A percentile compares a stretch with the other conserved stretches of the same genome.
Conservation (phyloP, 2,797 vertebrate genomes). For the Helostoma temminkii region DNA sequence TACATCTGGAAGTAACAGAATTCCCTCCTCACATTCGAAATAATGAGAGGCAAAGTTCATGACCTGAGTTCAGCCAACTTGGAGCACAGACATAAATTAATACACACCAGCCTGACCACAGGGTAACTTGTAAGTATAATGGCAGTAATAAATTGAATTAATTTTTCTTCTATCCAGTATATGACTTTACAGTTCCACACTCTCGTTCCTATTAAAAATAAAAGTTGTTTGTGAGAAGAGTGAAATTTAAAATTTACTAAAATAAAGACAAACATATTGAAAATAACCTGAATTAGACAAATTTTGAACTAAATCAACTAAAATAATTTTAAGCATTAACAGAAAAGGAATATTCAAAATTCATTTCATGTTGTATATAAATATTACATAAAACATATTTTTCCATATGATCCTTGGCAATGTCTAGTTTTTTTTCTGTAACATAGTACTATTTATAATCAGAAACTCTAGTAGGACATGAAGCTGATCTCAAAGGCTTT, state of each 20-base stretch:
- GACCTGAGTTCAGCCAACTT: constrained; percentile 53
- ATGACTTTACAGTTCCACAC: constrained; percentile 8
- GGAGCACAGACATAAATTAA: constrained; percentile 41
- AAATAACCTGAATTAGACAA: neutral
- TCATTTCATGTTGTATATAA: constrained; percentile 74
- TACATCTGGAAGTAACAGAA: constrained; percentile 1
- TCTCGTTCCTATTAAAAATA: constrained; percentile 1
- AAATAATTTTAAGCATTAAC: neutral
- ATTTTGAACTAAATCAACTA: constrained; percentile 2
- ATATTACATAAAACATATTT: constrained; percentile 72
- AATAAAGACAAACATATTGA: constrained; percentile 1
- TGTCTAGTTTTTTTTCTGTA: constrained; percentile 64
- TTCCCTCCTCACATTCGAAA: constrained; percentile 43
- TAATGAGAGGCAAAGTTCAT: constrained; percentile 54
- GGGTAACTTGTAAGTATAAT: constrained; percentile 5
- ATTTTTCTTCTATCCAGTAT: neutral
- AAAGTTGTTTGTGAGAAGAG: neutral
- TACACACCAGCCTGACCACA: constrained; percentile 21
- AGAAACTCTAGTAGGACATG: constrained; percentile 84
- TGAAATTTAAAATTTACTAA: constrained; percentile 1
- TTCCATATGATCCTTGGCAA: constrained; percentile 68
- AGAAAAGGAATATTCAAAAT: neutral
- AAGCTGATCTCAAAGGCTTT: constrained; percentile 87
- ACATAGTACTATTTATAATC: constrained; percentile 82
- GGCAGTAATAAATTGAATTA: neutral